Evolutionary conservation across 2,888 invertebrate species (phyloP).

Genomic region (Amphipoea lucens): DNA sequence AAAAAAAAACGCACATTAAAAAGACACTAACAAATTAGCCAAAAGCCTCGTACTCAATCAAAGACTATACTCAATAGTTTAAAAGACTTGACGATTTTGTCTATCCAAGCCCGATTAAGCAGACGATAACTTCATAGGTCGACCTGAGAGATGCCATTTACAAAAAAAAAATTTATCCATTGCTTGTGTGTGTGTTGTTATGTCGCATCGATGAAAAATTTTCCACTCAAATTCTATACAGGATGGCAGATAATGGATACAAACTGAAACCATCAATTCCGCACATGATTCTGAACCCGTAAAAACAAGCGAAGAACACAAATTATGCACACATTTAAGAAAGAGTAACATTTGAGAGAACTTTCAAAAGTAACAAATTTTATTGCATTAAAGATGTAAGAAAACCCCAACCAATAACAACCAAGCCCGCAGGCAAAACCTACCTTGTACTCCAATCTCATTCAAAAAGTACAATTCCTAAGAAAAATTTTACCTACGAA

Average conservation of each 20-base stretch:
- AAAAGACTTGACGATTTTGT: background rate
- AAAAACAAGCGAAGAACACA: background rate
- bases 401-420: background rate
- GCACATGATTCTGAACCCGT: too few species aligned
- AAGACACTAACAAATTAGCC: background rate
- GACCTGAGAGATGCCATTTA: too few species aligned
- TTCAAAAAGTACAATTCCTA: conserved; percentile 31
- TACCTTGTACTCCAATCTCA: conserved; percentile 8
- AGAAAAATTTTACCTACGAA: conserved; percentile 46
- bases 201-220: background rate
- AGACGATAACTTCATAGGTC: too few species aligned
- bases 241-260: too few species aligned
- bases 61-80: background rate
- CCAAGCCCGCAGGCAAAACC: conserved; percentile 16
- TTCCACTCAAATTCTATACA: background rate
- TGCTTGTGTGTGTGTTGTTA: background rate
- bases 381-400: background rate
- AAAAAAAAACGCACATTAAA: background rate
- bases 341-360: background rate
- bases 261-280: too few species aligned
- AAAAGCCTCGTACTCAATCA: background rate
- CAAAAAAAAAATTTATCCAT: background rate
- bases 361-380: conserved; percentile 4
- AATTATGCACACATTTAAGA: background rate
- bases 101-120: too few species aligned